These are phyloP conservation scores for Cherax destructor DNA, from an alignment of 1,140 invertebrate genomes.

Conservation along the genomic window DNA sequence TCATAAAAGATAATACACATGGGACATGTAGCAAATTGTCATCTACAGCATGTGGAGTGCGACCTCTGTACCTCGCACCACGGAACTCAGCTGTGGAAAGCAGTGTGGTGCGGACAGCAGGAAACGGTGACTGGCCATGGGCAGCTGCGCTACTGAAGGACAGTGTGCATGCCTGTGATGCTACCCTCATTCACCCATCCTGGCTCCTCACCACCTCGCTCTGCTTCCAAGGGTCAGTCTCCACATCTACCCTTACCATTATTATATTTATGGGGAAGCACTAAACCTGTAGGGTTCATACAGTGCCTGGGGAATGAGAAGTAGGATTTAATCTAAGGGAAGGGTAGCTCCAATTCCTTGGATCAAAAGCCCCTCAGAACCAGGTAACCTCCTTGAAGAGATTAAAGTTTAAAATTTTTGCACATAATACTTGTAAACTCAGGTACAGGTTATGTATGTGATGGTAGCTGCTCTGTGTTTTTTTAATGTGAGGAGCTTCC, in stretches of 20 bases:
- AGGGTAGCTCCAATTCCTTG: too few species aligned
- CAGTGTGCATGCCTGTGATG: slow-evolving; percentile 91
- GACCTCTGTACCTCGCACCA: slow-evolving; percentile 76
- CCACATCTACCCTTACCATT: too few species aligned
- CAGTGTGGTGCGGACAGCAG: slow-evolving; percentile 73
- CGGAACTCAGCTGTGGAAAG: slow-evolving; percentile 74
- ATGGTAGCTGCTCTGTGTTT: neutral
- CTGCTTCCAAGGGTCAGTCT: slow-evolving; percentile 85
- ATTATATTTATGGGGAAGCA: too few species aligned
- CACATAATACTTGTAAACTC: too few species aligned
- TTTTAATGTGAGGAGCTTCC: neutral
- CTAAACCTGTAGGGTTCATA: too few species aligned
- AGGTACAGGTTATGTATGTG: too few species aligned
- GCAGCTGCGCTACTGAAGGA: slow-evolving; percentile 88
- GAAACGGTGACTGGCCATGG: slow-evolving; percentile 87
- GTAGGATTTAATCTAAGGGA: too few species aligned
- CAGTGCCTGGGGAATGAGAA: too few species aligned
- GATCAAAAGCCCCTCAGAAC: too few species aligned
- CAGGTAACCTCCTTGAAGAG: too few species aligned
- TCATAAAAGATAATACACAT: too few species aligned
- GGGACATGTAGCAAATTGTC: slow-evolving; percentile 56
- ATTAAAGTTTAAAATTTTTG: neutral
- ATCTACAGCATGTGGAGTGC: slow-evolving; percentile 84
- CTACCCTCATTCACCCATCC: slow-evolving; percentile 84
- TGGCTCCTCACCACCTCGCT: slow-evolving; percentile 92